Percentiles rank a stretch among this genome's conserved stretches.
These are phyloP conservation scores for Dorcus hopei DNA, from an alignment of 2,888 invertebrate species.

Conservation along the genomic window DNA sequence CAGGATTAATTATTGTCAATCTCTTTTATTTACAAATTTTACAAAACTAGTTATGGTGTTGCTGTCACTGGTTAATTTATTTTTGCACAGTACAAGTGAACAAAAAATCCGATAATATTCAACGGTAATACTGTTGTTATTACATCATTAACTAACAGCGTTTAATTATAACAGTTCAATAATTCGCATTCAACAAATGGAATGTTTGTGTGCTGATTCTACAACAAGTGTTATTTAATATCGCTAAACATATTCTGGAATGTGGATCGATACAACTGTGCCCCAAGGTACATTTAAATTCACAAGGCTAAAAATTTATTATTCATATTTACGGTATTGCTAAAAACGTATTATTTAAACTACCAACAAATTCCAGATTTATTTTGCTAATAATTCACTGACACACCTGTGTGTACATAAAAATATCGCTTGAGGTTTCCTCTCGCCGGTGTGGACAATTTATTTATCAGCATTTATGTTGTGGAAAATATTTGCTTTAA, in stretches of 20 bases:
- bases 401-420: too few relatives aligned
- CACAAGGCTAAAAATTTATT: neutral
- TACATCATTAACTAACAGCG: conserved; percentile 2
- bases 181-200: neutral
- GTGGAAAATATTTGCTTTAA: neutral
- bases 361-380: too few relatives aligned
- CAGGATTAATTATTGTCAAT: too few relatives aligned
- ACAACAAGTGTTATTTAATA: conserved; percentile 13
- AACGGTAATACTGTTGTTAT: conserved; percentile 2
- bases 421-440: too few relatives aligned
- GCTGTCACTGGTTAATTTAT: too few relatives aligned
- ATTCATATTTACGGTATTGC: too few relatives aligned
- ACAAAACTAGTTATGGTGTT: too few relatives aligned
- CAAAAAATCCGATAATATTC: neutral
- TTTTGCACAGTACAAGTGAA: too few relatives aligned
- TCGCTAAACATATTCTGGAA: conserved; percentile 8
- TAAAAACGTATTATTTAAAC: too few relatives aligned
- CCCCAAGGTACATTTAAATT: conserved; percentile 3
- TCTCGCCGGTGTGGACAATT: too few relatives aligned
- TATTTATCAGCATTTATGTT: neutral
- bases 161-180: conserved; percentile 1
- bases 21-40: too few relatives aligned
- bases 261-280: conserved; percentile 3
- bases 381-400: too few relatives aligned
- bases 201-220: conserved; percentile 8